Conservation (phyloP, 2,888 invertebrate species). For the Stenoptilia bipunctidactyla region DNA sequence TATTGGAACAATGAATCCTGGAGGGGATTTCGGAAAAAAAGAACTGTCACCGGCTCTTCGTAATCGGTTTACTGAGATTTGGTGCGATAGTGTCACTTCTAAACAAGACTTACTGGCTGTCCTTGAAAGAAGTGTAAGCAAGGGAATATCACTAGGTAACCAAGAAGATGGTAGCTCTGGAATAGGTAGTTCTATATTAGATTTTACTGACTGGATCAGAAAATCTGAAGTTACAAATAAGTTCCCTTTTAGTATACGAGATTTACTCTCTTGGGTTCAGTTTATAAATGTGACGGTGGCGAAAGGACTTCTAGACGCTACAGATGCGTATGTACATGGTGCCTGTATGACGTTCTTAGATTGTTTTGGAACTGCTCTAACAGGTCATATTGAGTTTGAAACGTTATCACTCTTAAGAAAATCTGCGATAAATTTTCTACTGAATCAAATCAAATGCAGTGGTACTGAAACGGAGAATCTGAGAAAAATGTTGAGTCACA, state of each 20-base stretch:
- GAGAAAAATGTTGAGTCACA: slow-evolving; percentile 37
- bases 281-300: slow-evolving; percentile 81
- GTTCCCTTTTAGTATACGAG: slow-evolving; percentile 90
- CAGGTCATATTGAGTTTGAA: slow-evolving; percentile 76
- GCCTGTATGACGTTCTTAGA: slow-evolving; percentile 93
- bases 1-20: slow-evolving; percentile 99
- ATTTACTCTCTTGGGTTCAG: slow-evolving; percentile 91
- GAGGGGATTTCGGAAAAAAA: slow-evolving; percentile 99
- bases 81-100: slow-evolving; percentile 87
- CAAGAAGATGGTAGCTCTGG: slow-evolving; percentile 66
- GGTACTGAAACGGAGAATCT: slow-evolving; percentile 41
- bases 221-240: slow-evolving; percentile 79
- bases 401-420: slow-evolving; percentile 52
- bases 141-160: slow-evolving; percentile 64
- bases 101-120: slow-evolving; percentile 83
- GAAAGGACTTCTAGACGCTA: slow-evolving; percentile 49
- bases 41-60: slow-evolving; percentile 97
- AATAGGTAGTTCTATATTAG: slow-evolving; percentile 80
- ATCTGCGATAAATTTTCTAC: slow-evolving; percentile 69
- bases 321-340: slow-evolving; percentile 88
- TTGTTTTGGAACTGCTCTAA: slow-evolving; percentile 87
- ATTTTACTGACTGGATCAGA: slow-evolving; percentile 85
- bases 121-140: slow-evolving; percentile 81
- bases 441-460: slow-evolving; percentile 57
- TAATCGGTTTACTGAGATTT: slow-evolving; percentile 98